phyloP scores from a whole-genome alignment of 1,140 invertebrate species.

The Theocolax elegans region DNA sequence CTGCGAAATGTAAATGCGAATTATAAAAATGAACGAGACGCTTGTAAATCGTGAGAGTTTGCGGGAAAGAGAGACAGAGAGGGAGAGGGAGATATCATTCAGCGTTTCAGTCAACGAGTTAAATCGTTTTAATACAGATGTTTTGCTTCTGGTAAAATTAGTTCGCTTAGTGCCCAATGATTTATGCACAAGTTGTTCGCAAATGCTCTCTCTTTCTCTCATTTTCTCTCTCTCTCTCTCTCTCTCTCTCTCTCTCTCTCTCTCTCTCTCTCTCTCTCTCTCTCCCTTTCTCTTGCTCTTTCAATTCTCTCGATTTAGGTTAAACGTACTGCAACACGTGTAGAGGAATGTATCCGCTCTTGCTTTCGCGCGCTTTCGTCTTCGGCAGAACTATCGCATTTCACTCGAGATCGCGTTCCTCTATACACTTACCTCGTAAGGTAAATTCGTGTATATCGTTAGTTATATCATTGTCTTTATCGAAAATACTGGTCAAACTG shows the following conservation, averaged over 20 bases:
- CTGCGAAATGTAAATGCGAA: slow-evolving; percentile 31
- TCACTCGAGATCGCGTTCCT: neutral
- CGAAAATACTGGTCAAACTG: no score
- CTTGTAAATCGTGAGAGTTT: neutral
- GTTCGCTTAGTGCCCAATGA: slow-evolving; percentile 60
- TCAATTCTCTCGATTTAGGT: slow-evolving; percentile 54
- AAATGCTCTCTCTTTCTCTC: neutral
- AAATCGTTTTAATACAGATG: slow-evolving; percentile 33
- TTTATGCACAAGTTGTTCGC: slow-evolving; percentile 49
- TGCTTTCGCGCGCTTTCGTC: neutral
- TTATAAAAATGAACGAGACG: slow-evolving; percentile 18
- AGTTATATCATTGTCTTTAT: neutral
- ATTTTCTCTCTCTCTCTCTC: slow-evolving; percentile 3
- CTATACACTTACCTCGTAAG: neutral
- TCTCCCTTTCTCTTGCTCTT: slow-evolving; percentile 1
- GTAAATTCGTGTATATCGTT: slow-evolving; percentile 9
- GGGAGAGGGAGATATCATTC: neutral
- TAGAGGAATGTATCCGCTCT: slow-evolving; percentile 32
- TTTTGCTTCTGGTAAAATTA: slow-evolving; percentile 53
- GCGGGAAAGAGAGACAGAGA: no score
- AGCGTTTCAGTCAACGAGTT: neutral
- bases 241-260: neutral
- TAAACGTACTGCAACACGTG: slow-evolving; percentile 53
- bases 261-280: slow-evolving; percentile 7
- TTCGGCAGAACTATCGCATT: slow-evolving; percentile 26